Conservation (phyloP, 2,888 invertebrate species). For the Pantelozetes paolii region DNA sequence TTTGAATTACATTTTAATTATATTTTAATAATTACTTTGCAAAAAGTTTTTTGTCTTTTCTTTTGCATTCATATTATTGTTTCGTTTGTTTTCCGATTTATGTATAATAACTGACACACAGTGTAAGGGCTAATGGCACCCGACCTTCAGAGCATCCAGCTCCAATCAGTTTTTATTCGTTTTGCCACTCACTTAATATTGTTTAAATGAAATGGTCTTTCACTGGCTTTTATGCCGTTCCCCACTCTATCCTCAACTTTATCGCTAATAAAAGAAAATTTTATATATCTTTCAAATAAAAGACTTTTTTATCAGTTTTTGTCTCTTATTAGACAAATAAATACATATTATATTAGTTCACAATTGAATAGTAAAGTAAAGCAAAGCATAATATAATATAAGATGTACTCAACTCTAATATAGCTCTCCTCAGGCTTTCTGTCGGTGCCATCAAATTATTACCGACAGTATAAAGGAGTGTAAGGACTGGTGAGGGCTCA, state of each 20-base stretch:
- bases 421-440: slow-evolving; percentile 23
- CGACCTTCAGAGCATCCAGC: neutral
- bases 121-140: neutral
- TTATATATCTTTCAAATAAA: slow-evolving; percentile 3
- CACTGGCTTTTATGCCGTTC: neutral
- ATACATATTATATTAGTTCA: neutral
- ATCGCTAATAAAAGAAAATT: slow-evolving; percentile 25
- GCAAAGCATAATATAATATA: neutral
- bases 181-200: slow-evolving; percentile 11
- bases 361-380: slow-evolving; percentile 9
- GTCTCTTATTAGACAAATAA: neutral
- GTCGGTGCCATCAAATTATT: slow-evolving; percentile 10
- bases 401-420: slow-evolving; percentile 15
- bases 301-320: slow-evolving; percentile 18
- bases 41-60: slow-evolving; percentile 1
- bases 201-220: slow-evolving; percentile 20
- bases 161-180: neutral
- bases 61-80: neutral
- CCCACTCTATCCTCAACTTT: neutral
- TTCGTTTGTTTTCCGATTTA: neutral
- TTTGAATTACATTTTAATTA: slow-evolving; percentile 18
- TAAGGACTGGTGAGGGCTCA: slow-evolving; percentile 1
- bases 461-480: neutral
- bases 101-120: no score
- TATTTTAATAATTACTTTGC: neutral